Conservation (phyloP, 2,888 invertebrate species). For the Caenorhabditis imperialis region DNA sequence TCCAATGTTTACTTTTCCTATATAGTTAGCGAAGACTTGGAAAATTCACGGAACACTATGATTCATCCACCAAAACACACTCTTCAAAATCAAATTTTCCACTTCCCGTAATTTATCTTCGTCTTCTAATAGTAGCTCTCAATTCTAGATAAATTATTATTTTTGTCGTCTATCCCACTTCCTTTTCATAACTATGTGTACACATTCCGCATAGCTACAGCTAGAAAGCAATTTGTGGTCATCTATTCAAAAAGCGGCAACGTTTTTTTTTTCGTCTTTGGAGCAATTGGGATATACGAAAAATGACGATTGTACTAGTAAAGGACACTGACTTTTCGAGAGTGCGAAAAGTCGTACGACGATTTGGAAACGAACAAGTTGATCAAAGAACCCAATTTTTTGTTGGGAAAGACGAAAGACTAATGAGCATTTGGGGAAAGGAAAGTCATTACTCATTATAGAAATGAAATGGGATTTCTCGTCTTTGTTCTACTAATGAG, state of each 20-base stretch:
- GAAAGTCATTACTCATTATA: slow-evolving; percentile 12
- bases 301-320: slow-evolving; percentile 26
- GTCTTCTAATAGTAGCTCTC: too few species aligned
- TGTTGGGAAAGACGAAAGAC: background rate
- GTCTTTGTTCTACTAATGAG: slow-evolving; percentile 1
- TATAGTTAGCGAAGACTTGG: slow-evolving; percentile 7
- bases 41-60: too few species aligned
- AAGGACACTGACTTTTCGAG: slow-evolving; percentile 32
- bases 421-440: slow-evolving; percentile 6
- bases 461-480: background rate
- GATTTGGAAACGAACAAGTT: slow-evolving; percentile 1
- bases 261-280: background rate
- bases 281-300: slow-evolving; percentile 24
- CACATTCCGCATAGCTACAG: slow-evolving; percentile 33
- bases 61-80: too few species aligned
- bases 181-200: slow-evolving; percentile 35
- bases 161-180: slow-evolving; percentile 14
- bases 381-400: slow-evolving; percentile 1
- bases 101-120: too few species aligned
- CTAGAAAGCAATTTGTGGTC: slow-evolving; percentile 47
- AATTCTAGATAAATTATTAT: too few species aligned
- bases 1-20: slow-evolving; percentile 30
- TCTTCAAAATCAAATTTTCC: too few species aligned
- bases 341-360: slow-evolving; percentile 7
- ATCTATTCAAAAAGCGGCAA: slow-evolving; percentile 30